Conservation (phyloP, 2,113 vertebrate species). For the Stomatorhinus ivindoensis region DNA sequence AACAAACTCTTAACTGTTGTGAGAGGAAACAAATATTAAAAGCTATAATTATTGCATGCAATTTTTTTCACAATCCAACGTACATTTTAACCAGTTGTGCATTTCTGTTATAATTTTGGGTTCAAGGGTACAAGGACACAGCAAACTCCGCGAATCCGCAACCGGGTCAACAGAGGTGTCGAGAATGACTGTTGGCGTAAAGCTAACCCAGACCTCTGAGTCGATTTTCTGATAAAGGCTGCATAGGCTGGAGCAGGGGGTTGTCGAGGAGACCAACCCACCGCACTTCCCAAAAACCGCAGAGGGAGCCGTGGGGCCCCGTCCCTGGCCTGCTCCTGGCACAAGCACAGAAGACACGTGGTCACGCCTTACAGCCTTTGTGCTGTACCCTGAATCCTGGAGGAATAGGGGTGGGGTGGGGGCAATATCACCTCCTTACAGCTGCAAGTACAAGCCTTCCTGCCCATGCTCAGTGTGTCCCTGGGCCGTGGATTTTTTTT, state of each 20-base stretch:
- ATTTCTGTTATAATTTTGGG: neutral
- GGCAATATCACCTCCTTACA: neutral
- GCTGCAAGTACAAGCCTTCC: neutral
- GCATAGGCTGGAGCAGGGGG: neutral
- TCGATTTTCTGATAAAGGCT: neutral
- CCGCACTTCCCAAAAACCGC: neutral
- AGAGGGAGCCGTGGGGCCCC: neutral
- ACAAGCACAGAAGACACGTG: neutral
- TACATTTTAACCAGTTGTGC: neutral
- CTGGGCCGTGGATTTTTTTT: neutral
- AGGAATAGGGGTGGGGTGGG: neutral
- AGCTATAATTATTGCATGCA: neutral
- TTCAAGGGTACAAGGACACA: neutral
- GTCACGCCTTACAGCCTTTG: neutral
- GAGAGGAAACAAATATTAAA: neutral
- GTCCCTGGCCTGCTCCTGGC: neutral
- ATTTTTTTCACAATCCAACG: neutral
- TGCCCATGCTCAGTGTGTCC: neutral
- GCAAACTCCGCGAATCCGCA: neutral
- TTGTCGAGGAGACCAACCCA: neutral
- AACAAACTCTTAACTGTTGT: neutral
- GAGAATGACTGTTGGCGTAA: neutral
- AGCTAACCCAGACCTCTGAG: neutral
- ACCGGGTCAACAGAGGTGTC: neutral
- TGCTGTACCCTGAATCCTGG: neutral